Evolutionary conservation across 1,140 invertebrate species (phyloP), one percentile per base, ranked within the genome.

Genomic region (Ceratina japonica): DNA sequence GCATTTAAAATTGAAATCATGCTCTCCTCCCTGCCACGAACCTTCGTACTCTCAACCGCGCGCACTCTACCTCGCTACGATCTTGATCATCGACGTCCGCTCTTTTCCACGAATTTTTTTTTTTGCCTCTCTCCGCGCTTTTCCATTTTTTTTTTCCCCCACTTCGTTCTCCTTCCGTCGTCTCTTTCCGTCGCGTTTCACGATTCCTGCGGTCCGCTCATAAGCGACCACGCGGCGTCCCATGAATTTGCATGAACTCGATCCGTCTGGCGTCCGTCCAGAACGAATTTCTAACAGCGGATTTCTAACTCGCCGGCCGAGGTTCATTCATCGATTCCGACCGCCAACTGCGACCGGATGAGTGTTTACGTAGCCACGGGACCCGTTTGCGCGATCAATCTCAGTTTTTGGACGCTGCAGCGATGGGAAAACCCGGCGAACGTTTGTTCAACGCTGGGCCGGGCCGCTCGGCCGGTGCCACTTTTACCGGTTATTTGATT

Each of bases 1-100:
- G 81, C 71, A 88, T 88, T 88, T 85, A 83, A 87, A 87, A 87
- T 86, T 85, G 79, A 85, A 88, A 87, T 86, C 81, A 63, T 68
- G 44, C 20, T 22, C 16, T 15, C 52, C 22, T 51, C 37, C 54
- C 61, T 20, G n/a, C 44, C 20, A 4, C 24, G 56, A 65, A n/a
- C 49, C 54, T 56, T 82, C 78, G 64, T 75, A 69, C 66, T 3
- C 3, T 13, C 13, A 10, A 22, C 7, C 49, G 44, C 70, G 59
- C 54, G 18, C 49, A 37, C n/a, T 44, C 71, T 22, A 16, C 16
- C 61, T 58, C 68, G 65, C 4, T 83, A 78, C 79, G 81, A 86
- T 86, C 84, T 85, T 87, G 86, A 87, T 86, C 78, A 85, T 86
- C 72, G 84, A 63, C 75, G 79, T 73, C 75, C 24, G 37, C 37